Evolutionary conservation across 2,888 invertebrate genomes (phyloP), one percentile per base, ranked within the genome.

Genomic region (Chloroclysta siterata): DNA sequence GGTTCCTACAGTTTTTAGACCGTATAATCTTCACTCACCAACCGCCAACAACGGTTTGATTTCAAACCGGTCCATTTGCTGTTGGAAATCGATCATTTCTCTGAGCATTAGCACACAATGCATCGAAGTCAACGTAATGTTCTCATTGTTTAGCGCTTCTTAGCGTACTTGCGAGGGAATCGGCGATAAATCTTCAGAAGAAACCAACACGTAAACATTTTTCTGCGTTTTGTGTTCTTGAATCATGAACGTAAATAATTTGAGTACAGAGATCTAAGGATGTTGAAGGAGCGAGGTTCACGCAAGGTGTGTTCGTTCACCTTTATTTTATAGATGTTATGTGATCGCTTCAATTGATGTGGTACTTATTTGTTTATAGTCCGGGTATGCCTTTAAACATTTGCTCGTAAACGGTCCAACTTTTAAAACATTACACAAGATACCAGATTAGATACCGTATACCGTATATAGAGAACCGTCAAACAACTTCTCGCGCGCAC

Each of bases 51-150:
- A 56, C 56, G 28, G 52, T 46, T 51, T 14, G 51, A n/a, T 36
- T n/a, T 28, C 13, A 48, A 56, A 60, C 60, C 64, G 46, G 64
- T 64, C 28, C 28, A 22, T 54, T 54, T 15, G 14, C 3, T 48
- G 57, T 42, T 57, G 33, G 36, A 52, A 52, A 54, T 60, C 51
- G 50, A 42, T 48, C 53, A 66, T 63, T 68, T 72, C 68, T 65
- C 63, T 68, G 70, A 52, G 62, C 69, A 81, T 81, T 80, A 79
- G 65, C 82, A 81, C 73, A 80, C 80, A 81, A 81, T 77, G 72
- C 57, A 28, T 39, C 46, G 29, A 47, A 55, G 54, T 28, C 56
- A 36, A 5, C 41, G 36, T 61, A 57, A 57, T 54, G 60, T 54
- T 52, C 58, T 65, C 70, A 70, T 77, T 77, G 76, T 76, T 73